Evolutionary conservation across 2,113 vertebrate genomes (phyloP).

Genomic region (Perccottus glenii): DNA sequence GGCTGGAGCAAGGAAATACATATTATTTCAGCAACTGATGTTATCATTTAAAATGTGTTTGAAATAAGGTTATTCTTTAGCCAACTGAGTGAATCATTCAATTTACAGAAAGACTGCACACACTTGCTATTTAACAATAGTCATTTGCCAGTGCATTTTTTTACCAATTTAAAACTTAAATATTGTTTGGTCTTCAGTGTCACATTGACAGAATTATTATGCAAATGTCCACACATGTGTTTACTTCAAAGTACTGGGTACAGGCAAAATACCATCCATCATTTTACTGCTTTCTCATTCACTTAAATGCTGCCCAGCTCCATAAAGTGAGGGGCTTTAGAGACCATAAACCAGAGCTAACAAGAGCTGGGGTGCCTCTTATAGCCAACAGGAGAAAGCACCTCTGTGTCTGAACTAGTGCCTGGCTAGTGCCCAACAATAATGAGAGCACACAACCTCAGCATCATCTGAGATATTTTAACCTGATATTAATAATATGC

Average conservation of each 20-base stretch:
- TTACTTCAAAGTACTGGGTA: not conserved
- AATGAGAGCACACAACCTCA: not conserved
- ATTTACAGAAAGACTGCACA: not conserved
- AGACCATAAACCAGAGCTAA: constrained; percentile 33
- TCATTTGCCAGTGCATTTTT: not conserved
- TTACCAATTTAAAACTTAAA: not conserved
- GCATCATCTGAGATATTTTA: not conserved
- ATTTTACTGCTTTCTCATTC: constrained; percentile 33
- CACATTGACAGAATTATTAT: not conserved
- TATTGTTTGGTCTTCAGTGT: not conserved
- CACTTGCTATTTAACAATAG: not conserved
- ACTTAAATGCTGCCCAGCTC: constrained; percentile 28
- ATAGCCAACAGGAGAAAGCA: constrained; percentile 31
- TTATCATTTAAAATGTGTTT: not conserved
- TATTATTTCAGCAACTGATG: not conserved
- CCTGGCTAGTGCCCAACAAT: constrained; percentile 8
- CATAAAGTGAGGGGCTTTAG: constrained; percentile 37
- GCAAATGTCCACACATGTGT: not conserved
- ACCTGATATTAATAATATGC: not conserved
- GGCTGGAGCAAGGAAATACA: not conserved
- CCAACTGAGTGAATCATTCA: constrained; percentile 4
- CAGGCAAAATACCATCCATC: constrained; percentile 5
- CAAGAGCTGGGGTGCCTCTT: constrained; percentile 20
- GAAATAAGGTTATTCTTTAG: not conserved
- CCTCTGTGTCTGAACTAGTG: not conserved